These are phyloP conservation scores for Cydia amplana DNA, from an alignment of 1,140 invertebrate genomes.

Conservation along the genomic window DNA sequence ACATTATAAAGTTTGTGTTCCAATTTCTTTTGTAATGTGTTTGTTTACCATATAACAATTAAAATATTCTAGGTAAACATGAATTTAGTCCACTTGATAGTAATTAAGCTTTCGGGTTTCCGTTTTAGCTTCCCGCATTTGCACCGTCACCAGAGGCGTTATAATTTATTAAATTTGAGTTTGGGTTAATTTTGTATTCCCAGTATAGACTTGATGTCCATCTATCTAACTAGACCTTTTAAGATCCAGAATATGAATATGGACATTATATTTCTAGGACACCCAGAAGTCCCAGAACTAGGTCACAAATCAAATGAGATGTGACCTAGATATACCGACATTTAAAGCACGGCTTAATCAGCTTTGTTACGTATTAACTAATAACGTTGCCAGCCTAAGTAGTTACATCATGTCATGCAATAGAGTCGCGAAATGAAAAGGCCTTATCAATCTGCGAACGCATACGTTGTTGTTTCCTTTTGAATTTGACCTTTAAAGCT, in stretches of 20 bases:
- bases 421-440: not conserved
- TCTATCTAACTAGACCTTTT: too few species aligned
- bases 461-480: not conserved
- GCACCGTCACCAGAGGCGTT: too few species aligned
- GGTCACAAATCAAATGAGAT: not conserved
- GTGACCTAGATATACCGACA: not conserved
- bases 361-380: constrained; percentile 5
- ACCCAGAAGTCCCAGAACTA: too few species aligned
- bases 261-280: too few species aligned
- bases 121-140: too few species aligned
- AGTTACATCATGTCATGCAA: constrained; percentile 4
- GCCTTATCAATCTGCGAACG: not conserved
- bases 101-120: too few species aligned
- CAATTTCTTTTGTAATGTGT: not conserved
- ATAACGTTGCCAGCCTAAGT: not conserved
- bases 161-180: too few species aligned
- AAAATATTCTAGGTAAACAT: too few species aligned
- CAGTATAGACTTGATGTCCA: too few species aligned
- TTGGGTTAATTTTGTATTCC: too few species aligned
- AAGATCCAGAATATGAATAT: too few species aligned
- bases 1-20: not conserved
- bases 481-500: not conserved
- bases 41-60: not conserved
- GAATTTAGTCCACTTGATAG: too few species aligned
- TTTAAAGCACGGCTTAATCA: not conserved